phyloP scores from a whole-genome alignment of 2,888 invertebrate genomes.

The Sesia bembeciformis region DNA sequence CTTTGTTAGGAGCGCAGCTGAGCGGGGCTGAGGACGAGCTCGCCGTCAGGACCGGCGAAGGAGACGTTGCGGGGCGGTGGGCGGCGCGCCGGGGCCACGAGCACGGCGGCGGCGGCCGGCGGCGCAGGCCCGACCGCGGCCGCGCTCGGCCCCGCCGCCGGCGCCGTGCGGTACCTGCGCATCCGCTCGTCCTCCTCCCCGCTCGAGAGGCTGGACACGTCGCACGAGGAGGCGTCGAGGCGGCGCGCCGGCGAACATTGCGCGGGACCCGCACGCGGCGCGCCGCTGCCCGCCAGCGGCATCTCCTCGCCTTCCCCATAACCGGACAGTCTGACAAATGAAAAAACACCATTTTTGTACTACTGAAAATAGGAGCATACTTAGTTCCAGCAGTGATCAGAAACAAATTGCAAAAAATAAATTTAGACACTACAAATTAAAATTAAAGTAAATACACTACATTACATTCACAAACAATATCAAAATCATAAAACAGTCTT shows the following conservation, averaged over 20 bases:
- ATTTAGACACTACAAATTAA: too few relatives aligned
- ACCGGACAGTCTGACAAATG: conserved; percentile 54
- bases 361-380: background rate
- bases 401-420: too few relatives aligned
- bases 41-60: conserved; percentile 70
- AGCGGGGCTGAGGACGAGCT: conserved; percentile 78
- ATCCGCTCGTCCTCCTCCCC: conserved; percentile 69
- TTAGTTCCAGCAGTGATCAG: too few relatives aligned
- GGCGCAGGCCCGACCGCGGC: background rate
- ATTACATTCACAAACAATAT: too few relatives aligned
- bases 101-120: background rate
- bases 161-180: conserved; percentile 59
- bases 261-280: conserved; percentile 52
- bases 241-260: conserved; percentile 65
- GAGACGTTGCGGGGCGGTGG: conserved; percentile 64
- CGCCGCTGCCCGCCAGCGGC: conserved; percentile 48
- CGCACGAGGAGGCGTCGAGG: conserved; percentile 65
- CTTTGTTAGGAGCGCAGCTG: conserved; percentile 74
- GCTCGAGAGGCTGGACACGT: conserved; percentile 64
- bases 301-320: conserved; percentile 63
- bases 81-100: conserved; percentile 23
- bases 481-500: too few relatives aligned
- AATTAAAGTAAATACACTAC: too few relatives aligned
- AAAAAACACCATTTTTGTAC: background rate
- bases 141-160: conserved; percentile 1